Evolutionary conservation across 1,140 invertebrate species (phyloP).

Genomic region (Ceratina calcarata): DNA sequence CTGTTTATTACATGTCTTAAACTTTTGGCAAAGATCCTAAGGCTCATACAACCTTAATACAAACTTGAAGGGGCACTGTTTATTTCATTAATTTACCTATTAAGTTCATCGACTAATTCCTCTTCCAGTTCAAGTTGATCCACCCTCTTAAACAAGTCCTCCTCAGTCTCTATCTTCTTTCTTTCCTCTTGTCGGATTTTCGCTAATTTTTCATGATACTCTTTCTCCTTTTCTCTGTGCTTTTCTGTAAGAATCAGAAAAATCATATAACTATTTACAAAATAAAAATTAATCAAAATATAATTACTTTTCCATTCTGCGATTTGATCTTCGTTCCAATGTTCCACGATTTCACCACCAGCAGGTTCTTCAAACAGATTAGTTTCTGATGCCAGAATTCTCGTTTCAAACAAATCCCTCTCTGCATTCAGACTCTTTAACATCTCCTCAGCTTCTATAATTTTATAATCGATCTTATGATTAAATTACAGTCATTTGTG

Average conservation of each 20-base stretch:
- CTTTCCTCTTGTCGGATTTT: slow-evolving; percentile 69
- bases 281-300: slow-evolving; percentile 3
- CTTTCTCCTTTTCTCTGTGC: slow-evolving; percentile 80
- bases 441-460: slow-evolving; percentile 79
- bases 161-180: slow-evolving; percentile 73
- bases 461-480: background rate
- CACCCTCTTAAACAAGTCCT: slow-evolving; percentile 79
- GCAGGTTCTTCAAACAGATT: slow-evolving; percentile 74
- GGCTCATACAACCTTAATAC: background rate
- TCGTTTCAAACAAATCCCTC: slow-evolving; percentile 76
- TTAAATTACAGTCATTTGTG: slow-evolving; percentile 25
- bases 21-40: no score
- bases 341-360: slow-evolving; percentile 80
- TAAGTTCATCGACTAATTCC: slow-evolving; percentile 79
- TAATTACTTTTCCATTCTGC: slow-evolving; percentile 80
- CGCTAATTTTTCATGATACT: slow-evolving; percentile 77
- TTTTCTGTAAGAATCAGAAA: slow-evolving; percentile 69
- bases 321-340: slow-evolving; percentile 81
- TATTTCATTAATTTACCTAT: slow-evolving; percentile 62
- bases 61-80: slow-evolving; percentile 3
- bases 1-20: no score
- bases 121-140: slow-evolving; percentile 82
- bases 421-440: slow-evolving; percentile 79
- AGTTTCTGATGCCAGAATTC: slow-evolving; percentile 71
- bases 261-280: background rate